Evolutionary conservation across 2,797 vertebrate genomes (phyloP).

Genomic region (Lacerta bilineata): DNA sequence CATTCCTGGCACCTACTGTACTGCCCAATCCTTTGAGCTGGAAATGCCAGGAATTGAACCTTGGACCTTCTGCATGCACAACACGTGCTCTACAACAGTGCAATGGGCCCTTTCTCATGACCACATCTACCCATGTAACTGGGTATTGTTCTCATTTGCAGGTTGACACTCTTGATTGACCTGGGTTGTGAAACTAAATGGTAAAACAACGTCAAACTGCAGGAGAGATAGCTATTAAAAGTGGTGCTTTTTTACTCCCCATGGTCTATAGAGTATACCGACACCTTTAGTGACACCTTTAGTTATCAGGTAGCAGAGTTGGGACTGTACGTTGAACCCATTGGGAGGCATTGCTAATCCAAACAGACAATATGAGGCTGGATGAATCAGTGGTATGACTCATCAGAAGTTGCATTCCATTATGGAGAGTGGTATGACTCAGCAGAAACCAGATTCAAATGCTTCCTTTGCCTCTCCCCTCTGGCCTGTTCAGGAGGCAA

Average conservation of each 20-base stretch:
- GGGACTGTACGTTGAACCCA: no score
- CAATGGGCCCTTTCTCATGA: neutral
- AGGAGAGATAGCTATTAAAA: neutral
- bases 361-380: no score
- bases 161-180: neutral
- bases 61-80: neutral
- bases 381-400: no score
- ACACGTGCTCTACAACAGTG: neutral
- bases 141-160: neutral
- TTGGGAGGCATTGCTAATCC: no score
- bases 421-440: no score
- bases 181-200: neutral
- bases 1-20: neutral
- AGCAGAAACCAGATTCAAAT: neutral
- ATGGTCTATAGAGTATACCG: neutral
- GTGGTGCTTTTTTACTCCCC: neutral
- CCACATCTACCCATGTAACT: neutral
- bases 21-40: neutral
- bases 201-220: neutral
- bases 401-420: no score
- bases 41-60: neutral
- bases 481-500: neutral
- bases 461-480: neutral
- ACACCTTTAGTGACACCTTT: no score
- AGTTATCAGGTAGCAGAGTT: no score